Evolutionary conservation across 2,113 vertebrate species (phyloP).

Genomic region (Actenoides hombroni): DNA sequence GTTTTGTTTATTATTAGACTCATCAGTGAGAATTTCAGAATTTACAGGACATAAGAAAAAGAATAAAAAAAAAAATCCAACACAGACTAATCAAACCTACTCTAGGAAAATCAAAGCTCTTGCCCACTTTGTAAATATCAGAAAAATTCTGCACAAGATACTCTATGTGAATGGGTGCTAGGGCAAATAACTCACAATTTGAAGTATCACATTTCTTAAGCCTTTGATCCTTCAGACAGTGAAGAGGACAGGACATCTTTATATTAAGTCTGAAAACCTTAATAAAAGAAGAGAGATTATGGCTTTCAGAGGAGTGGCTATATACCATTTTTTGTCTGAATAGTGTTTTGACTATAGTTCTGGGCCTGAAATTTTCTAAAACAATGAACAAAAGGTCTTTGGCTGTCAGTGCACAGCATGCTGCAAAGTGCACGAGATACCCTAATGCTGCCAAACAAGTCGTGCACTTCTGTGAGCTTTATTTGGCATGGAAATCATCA

Average conservation of each 20-base stretch:
- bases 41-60: not conserved
- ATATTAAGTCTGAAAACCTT: not conserved
- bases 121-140: not conserved
- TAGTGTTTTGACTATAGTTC: not conserved
- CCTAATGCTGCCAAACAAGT: not conserved
- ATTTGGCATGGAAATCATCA: not conserved
- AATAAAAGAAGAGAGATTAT: not conserved
- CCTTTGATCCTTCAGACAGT: not conserved
- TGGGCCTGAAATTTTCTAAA: not conserved
- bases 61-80: no score
- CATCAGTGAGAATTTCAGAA: not conserved
- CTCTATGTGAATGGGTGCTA: not conserved
- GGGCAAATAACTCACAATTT: not conserved
- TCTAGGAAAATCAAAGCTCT: not conserved
- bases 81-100: not conserved
- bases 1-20: not conserved
- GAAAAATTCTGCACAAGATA: not conserved
- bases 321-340: not conserved
- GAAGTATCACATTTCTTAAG: not conserved
- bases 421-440: not conserved
- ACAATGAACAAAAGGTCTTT: conserved; percentile 13
- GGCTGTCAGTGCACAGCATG: conserved; percentile 13
- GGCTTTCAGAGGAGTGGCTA: not conserved
- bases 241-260: not conserved
- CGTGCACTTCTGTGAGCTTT: not conserved